Percentiles rank a stretch among this genome's conserved stretches.
Evolutionary conservation across 1,140 invertebrate species (phyloP).

Genomic region (Zaprionus ghesquierei): DNA sequence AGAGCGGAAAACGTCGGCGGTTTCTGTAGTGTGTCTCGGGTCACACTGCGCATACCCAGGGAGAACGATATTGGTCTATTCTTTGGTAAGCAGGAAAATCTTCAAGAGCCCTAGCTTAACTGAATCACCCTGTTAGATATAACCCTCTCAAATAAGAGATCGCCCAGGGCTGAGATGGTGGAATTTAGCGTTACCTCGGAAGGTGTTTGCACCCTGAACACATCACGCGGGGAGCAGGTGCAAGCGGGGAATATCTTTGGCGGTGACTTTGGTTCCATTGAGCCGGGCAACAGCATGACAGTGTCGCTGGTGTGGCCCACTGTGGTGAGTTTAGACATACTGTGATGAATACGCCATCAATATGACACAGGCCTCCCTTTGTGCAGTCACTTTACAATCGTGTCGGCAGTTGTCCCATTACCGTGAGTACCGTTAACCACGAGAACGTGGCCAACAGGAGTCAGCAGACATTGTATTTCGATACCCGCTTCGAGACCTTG

Average conservation of each 20-base stretch:
- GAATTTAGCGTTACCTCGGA: slow-evolving; percentile 49
- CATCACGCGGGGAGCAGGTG: slow-evolving; percentile 40
- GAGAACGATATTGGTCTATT: slow-evolving; percentile 66
- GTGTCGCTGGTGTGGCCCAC: slow-evolving; percentile 75
- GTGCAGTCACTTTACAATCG: slow-evolving; percentile 72
- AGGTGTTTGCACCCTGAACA: slow-evolving; percentile 58
- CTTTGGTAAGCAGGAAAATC: slow-evolving; percentile 55
- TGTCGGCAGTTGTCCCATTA: slow-evolving; percentile 68
- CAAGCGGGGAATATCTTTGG: slow-evolving; percentile 52
- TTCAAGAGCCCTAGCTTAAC: not conserved
- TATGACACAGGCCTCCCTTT: not conserved
- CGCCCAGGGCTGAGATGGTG: slow-evolving; percentile 35
- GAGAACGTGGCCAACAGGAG: slow-evolving; percentile 27
- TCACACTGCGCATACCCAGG: slow-evolving; percentile 58
- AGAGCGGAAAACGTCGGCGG: not conserved
- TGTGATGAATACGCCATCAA: not conserved
- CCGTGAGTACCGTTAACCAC: slow-evolving; percentile 40
- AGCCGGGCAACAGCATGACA: slow-evolving; percentile 53
- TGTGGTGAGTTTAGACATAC: slow-evolving; percentile 40
- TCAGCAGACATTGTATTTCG: slow-evolving; percentile 54
- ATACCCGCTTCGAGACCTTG: slow-evolving; percentile 67
- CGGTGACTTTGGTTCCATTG: slow-evolving; percentile 60
- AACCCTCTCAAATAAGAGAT: slow-evolving; percentile 44
- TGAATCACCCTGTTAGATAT: slow-evolving; percentile 41
- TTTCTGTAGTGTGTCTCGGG: slow-evolving; percentile 42